Base-by-base conservation (phyloP, 2,113 vertebrate genomes). In the Neolamprologus falcicula region DNA sequence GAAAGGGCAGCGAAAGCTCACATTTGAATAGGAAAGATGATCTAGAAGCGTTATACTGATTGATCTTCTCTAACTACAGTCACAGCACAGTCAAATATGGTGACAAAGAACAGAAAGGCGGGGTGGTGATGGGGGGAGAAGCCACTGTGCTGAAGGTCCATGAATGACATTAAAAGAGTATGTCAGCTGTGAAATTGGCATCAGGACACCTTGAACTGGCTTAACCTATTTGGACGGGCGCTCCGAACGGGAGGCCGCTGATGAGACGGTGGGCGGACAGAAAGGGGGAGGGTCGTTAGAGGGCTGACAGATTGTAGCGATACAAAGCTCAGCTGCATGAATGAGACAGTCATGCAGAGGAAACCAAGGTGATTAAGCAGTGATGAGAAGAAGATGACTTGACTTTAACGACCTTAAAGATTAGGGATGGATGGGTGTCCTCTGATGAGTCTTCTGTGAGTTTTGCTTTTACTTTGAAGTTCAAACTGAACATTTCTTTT, bases 141-240 rank as follows among this genome's bases (percentile, higher is more conserved):
- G 68, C 21, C 16, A 82, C 59, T 86, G 68, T 52, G 86, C 85
- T 37, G 59, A 82, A 83, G 87, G 86, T 91, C 87, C 73, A 84
- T 28, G 78, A 88, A 81, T 93, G 86, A 90, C 88, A 94, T 94
- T 78, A 93, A 95, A 95, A 88, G 93, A 95, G 86, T 84, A 90
- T 94, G 93, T 94, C 94, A 95, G 85, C 94, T 95, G 93, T 94
- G 90, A 96, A 96, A 95, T 93, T 91, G 91, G 86, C 90, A 93
- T 92, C 90, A 91, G 89, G 92, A 88, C 92, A 93, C 94, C 88
- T 94, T 96, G 94, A 94, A 94, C 90, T 89, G 86, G 88, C 55
- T 92, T 90, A 94, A 92, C 89, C 83, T 47, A 61, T 85, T 33
- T 83, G 88, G 92, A 90, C 59, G 90, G 89, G 82, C 59, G 4